Conservation (phyloP, 2,797 vertebrate genomes). For the Setipinna tenuifilis region DNA sequence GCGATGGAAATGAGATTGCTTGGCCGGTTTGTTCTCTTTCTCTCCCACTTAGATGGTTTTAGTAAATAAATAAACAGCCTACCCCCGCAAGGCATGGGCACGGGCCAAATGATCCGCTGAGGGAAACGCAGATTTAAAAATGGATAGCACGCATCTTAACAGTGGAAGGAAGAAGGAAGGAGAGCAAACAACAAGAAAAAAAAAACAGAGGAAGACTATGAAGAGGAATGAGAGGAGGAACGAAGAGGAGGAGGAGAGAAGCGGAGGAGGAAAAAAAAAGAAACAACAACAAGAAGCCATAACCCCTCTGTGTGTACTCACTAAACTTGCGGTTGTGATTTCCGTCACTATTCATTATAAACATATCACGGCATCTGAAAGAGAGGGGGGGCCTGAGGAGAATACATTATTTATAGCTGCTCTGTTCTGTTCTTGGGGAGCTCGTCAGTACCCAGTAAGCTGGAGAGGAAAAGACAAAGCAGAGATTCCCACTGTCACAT, state of each 20-base stretch:
- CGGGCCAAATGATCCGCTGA: conserved; percentile 72
- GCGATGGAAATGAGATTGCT: conserved; percentile 73
- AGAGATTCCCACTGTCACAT: conserved; percentile 27
- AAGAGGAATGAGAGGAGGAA: conserved; percentile 36
- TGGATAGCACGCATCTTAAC: conserved; percentile 70
- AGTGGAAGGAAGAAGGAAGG: background rate
- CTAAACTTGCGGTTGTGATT: conserved; percentile 54
- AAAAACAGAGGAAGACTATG: background rate
- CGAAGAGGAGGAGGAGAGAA: background rate
- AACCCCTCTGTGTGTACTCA: conserved; percentile 40
- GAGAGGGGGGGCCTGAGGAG: conserved; percentile 46
- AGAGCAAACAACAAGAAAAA: conserved; percentile 34
- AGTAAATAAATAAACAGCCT: conserved; percentile 76
- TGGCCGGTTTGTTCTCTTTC: conserved; percentile 68
- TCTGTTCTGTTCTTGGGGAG: conserved; percentile 42
- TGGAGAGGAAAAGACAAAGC: conserved; percentile 29
- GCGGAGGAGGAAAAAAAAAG: background rate
- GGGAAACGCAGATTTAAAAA: conserved; percentile 70
- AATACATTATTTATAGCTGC: background rate
- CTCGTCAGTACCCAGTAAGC: conserved; percentile 19
- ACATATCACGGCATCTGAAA: conserved; percentile 39
- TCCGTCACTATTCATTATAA: conserved; percentile 36
- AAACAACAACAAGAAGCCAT: conserved; percentile 17
- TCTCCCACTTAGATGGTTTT: conserved; percentile 72
- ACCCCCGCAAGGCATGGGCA: conserved; percentile 68